phyloP scores from a whole-genome alignment of 2,797 vertebrate species.

The Sitta carolinensis region DNA sequence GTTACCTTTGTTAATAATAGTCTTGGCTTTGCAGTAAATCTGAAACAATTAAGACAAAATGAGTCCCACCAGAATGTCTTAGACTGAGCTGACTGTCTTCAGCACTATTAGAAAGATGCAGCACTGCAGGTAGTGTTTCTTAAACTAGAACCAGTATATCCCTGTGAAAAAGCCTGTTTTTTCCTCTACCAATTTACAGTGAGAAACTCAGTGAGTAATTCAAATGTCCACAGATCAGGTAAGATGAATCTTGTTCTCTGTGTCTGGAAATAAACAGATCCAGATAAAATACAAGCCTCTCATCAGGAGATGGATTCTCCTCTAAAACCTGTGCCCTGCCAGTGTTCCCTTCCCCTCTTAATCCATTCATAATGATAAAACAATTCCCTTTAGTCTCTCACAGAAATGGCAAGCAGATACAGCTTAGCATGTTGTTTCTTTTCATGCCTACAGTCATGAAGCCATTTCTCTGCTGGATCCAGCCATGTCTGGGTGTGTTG shows the following conservation, averaged over 20 bases:
- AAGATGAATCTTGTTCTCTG: background rate
- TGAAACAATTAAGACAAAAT: background rate
- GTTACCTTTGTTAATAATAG: background rate
- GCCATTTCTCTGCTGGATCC: background rate
- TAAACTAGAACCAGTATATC: background rate
- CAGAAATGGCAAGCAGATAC: background rate
- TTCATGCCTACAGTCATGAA: background rate
- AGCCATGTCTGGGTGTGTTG: background rate
- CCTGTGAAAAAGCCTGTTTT: background rate
- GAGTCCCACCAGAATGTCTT: background rate
- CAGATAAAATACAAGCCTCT: background rate
- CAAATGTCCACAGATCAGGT: background rate
- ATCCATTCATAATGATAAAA: background rate
- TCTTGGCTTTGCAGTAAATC: background rate
- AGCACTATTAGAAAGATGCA: background rate
- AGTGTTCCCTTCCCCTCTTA: background rate
- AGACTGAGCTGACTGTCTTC: background rate
- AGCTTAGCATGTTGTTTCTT: background rate
- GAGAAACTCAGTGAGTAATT: background rate
- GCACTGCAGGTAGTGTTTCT: background rate
- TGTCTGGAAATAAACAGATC: background rate
- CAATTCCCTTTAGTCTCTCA: background rate
- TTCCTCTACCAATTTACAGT: background rate
- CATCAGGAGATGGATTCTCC: background rate
- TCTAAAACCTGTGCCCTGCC: background rate